Base-by-base conservation (phyloP, 2,113 vertebrate species). In the Xiphophorus maculatus region DNA sequence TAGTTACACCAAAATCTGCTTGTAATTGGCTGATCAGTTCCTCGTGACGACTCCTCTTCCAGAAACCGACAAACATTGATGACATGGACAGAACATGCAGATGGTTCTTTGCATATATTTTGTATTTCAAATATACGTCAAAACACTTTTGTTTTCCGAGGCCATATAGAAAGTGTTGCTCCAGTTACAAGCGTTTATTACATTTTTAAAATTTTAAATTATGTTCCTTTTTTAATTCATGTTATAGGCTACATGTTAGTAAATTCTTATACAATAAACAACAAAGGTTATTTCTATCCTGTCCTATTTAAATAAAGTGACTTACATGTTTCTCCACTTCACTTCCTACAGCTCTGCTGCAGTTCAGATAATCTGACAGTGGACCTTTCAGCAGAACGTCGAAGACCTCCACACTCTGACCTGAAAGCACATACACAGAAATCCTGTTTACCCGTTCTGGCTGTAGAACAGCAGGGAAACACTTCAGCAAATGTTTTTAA, bases 311-410 rank as follows among this genome's bases (percentile, higher is more conserved):
- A 58, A 58, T 58, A 58, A 58, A 58, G 19, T n/a, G 51, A n/a
- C 19, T 96, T 93, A 99, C 98, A n/a, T 99, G 98, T 79, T 94
- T 95, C 82, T 96, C 96, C 87, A 99, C 97, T 0, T 97, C 97
- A 0, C 94, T 95, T 75, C 97, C 97, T 61, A 99, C 96, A 81
- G 93, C 90, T 76, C 84, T 93, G 90, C 98, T 99, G 89, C 94
- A 89, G 86, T 92, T 95, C 81, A 99, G 82, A 92, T 98, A 99
- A 71, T 97, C 96, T 1, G 94, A 94, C 85, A 98, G 94, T 1
- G 95, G 93, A 58, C 96, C 94, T 58, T 88, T 95, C 87, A 99
- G 82, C 76, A 99, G 85, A 77, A 91, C 84, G 51, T 98, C 97
- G 79, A 97, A 99, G 73, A 95, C 97, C 90, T 97, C 96, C 76